Base-by-base conservation (phyloP, 2,888 invertebrate genomes). In the Drosophila nigritarsus region DNA sequence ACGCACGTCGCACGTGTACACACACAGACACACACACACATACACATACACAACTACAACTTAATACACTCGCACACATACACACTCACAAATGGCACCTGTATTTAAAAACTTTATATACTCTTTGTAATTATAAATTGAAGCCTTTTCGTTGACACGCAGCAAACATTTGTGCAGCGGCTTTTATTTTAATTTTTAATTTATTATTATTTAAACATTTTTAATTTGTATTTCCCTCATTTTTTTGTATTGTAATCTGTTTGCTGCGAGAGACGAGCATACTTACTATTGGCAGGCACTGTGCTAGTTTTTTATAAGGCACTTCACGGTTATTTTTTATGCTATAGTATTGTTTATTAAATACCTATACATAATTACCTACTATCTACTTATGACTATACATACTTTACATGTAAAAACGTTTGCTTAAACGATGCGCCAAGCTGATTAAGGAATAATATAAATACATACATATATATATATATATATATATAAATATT, bases 321-420 rank as follows among this genome's bases (percentile, higher is more conserved):
- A 40, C n/a, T 30, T 32, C n/a, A 65, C 51, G 18, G 38, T 73
- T 62, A 62, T 62, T 65, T 65, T 73, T 51, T 65, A 56, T 56
- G 55, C 51, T 72, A 48, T 83, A 74, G 69, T 83, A 78, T 82
- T 83, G 73, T 75, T 69, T 75, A 73, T 53, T 29, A 53, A 42
- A 54, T 73, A 48, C 36, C 24, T 70, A 55, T 62, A 70, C 36
- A 67, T 65, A 67, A 65, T 66, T 67, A 62, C 6, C 32, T 64
- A 59, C 48, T 59, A 73, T 49, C 60, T 68, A 61, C 65, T 49
- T 60, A 72, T 30, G 51, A 27, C 38, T 64, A 59, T 59, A 67
- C 54, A 56, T 56, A 58, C 65, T 59, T 80, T 38, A 63, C 65
- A 71, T 62, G 63, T 69, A 50, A 54, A 36, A 38, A 48, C 55